Evolutionary conservation across 2,888 invertebrate genomes (phyloP).

Genomic region (Pandemis heparana): DNA sequence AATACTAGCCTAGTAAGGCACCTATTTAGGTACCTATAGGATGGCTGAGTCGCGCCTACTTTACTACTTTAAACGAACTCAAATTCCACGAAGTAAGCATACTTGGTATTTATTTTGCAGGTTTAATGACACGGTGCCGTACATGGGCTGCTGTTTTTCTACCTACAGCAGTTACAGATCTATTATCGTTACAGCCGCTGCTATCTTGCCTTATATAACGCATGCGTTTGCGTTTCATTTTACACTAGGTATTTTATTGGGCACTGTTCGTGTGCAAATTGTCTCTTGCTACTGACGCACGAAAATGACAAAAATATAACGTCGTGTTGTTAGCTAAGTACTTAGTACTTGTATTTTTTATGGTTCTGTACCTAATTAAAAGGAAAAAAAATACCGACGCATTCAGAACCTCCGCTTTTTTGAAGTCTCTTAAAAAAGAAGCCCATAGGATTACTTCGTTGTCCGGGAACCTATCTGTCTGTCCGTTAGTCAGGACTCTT

Average conservation of each 20-base stretch:
- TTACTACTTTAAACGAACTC: conserved; percentile 30
- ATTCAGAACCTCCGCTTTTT: no score
- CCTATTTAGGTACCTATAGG: background rate
- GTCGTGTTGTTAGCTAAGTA: no score
- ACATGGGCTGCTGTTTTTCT: conserved; percentile 24
- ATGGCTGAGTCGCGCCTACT: background rate
- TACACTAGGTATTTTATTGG: conserved; percentile 5
- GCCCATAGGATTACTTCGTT: no score
- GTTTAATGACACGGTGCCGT: conserved; percentile 25
- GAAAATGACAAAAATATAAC: background rate
- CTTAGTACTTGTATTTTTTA: no score
- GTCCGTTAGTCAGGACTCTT: no score
- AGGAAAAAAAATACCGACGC: no score
- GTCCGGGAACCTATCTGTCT: no score
- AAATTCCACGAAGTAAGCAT: conserved; percentile 33
- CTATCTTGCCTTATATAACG: no score
- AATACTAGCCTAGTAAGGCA: conserved; percentile 1
- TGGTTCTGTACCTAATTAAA: no score
- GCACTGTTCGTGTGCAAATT: background rate
- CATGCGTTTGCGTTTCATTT: conserved; percentile 1
- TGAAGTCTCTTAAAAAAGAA: no score
- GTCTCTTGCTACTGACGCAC: background rate
- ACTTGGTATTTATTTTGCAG: conserved; percentile 27
- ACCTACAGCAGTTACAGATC: background rate
- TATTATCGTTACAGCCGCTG: background rate